A percentile compares a stretch with the other conserved stretches of the same genome.
Evolutionary conservation across 2,888 invertebrate species (phyloP).

Genomic region (Caenorhabditis auriculariae): DNA sequence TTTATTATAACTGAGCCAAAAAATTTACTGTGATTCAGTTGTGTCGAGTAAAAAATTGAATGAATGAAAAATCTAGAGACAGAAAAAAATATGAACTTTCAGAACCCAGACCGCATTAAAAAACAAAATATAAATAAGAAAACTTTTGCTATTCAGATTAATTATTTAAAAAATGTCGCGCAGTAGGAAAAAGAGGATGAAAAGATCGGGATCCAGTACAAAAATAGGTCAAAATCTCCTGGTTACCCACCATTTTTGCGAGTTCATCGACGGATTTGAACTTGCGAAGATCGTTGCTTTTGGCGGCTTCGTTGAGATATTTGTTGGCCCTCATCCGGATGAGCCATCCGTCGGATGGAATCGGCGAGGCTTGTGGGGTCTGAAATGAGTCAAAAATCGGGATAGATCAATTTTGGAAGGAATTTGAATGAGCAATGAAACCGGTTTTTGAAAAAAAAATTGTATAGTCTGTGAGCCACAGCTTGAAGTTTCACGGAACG

Average conservation of each 20-base stretch:
- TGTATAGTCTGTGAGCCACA: neutral
- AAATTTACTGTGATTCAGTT: neutral
- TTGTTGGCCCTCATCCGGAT: slow-evolving; percentile 46
- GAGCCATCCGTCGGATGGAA: slow-evolving; percentile 38
- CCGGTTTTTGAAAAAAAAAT: neutral
- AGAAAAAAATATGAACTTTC: neutral
- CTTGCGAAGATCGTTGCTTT: slow-evolving; percentile 11
- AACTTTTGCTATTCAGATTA: neutral
- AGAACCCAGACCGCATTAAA: neutral
- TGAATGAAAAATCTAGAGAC: neutral
- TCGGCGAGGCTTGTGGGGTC: slow-evolving; percentile 27
- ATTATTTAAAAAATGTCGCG: neutral
- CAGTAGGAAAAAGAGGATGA: too few relatives aligned
- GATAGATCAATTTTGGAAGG: neutral
- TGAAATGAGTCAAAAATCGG: too few relatives aligned
- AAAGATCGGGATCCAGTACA: too few relatives aligned
- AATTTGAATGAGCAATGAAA: neutral
- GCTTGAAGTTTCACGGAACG: too few relatives aligned
- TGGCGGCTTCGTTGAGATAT: slow-evolving; percentile 33
- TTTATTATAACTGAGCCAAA: neutral
- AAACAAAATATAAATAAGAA: neutral
- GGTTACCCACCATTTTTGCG: too few relatives aligned
- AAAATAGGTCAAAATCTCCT: too few relatives aligned
- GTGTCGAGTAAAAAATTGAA: neutral
- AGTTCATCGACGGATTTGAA: slow-evolving; percentile 25